phyloP scores from a whole-genome alignment of 1,140 invertebrate genomes.

The Cataglyphis hispanica region DNA sequence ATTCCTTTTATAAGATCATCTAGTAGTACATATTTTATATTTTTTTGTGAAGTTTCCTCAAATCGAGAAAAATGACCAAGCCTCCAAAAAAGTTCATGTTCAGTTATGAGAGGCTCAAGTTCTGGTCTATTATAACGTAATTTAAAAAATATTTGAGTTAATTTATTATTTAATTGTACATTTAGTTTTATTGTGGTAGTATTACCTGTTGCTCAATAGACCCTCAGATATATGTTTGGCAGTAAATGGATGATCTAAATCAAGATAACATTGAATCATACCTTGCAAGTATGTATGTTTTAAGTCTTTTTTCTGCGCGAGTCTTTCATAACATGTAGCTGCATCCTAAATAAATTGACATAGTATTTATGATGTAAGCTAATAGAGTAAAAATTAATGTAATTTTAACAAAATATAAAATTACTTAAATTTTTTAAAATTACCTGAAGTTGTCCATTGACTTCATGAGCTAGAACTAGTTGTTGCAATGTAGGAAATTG shows the following conservation, averaged over 20 bases:
- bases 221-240: constrained; percentile 90
- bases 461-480: constrained; percentile 91
- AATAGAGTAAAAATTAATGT: background rate
- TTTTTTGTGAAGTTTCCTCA: constrained; percentile 88
- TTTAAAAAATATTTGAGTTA: constrained; percentile 3
- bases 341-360: constrained; percentile 88
- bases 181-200: constrained; percentile 79
- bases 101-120: constrained; percentile 86
- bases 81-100: constrained; percentile 95
- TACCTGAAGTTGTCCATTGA: constrained; percentile 89
- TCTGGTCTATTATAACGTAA: constrained; percentile 78
- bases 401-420: background rate
- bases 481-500: constrained; percentile 90
- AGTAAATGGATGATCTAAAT: constrained; percentile 92
- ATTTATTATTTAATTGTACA: constrained; percentile 21
- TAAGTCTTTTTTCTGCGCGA: constrained; percentile 87
- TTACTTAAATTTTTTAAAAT: constrained; percentile 2
- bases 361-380: constrained; percentile 4
- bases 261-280: constrained; percentile 92
- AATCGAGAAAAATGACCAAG: constrained; percentile 93
- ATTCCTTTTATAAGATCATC: constrained; percentile 88
- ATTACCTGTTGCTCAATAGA: constrained; percentile 84
- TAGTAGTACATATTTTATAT: constrained; percentile 88
- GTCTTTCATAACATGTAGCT: constrained; percentile 91
- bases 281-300: constrained; percentile 88